Evolutionary conservation across 2,113 vertebrate genomes (phyloP).

Genomic region (Otus sunia): DNA sequence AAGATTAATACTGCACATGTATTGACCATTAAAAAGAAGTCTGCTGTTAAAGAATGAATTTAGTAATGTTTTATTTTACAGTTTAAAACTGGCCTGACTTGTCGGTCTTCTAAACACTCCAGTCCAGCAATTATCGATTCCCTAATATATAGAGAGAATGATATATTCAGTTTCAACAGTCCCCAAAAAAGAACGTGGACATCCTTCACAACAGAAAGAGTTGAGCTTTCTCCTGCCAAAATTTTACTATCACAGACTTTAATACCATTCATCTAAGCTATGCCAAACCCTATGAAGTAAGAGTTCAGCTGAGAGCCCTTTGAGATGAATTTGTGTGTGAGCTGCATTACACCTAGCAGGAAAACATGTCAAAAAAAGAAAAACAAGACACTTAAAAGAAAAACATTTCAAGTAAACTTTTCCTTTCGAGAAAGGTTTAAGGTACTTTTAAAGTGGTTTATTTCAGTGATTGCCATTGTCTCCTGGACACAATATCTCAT

Average conservation of each 20-base stretch:
- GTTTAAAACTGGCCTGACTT: not conserved
- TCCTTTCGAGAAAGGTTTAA: not conserved
- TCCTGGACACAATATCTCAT: not conserved
- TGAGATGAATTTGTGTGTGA: not conserved
- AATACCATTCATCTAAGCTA: not conserved
- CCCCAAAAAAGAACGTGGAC: not conserved
- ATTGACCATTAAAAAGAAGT: not conserved
- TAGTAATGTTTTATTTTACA: not conserved
- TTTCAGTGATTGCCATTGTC: not conserved
- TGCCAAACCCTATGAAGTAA: not conserved
- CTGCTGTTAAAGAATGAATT: not conserved
- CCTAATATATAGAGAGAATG: not conserved
- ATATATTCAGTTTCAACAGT: not conserved
- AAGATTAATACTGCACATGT: not conserved
- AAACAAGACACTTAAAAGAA: not conserved
- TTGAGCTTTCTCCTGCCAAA: not conserved
- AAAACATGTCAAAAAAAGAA: not conserved
- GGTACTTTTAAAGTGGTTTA: not conserved
- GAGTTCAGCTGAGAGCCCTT: not conserved
- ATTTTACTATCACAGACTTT: not conserved
- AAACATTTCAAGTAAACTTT: not conserved
- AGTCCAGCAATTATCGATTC: not conserved
- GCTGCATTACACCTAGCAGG: not conserved
- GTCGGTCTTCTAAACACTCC: not conserved
- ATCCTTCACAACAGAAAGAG: not conserved